Percentiles rank a stretch among this genome's conserved stretches.
phyloP scores from a whole-genome alignment of 2,888 invertebrate genomes.

The Tenthredo mesomela region DNA sequence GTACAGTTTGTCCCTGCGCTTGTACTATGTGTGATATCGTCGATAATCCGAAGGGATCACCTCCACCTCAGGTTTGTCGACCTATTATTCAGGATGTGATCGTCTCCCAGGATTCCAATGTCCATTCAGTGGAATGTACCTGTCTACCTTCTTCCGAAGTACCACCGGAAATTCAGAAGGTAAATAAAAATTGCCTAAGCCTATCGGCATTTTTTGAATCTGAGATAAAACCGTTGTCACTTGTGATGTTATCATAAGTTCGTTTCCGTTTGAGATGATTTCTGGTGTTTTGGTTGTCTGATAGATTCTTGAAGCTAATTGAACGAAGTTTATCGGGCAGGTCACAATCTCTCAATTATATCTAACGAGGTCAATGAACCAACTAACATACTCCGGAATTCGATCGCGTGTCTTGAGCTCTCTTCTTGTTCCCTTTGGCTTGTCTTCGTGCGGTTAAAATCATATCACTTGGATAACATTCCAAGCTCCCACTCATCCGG shows the following conservation, averaged over 20 bases:
- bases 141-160: conserved; percentile 16
- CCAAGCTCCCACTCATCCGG: conserved; percentile 20
- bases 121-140: conserved; percentile 29
- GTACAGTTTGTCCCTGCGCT: conserved; percentile 36
- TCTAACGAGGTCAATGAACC: conserved; percentile 37
- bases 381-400: conserved; percentile 30
- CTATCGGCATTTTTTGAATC: background rate
- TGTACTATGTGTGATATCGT: conserved; percentile 9
- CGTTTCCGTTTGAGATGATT: background rate
- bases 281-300: background rate
- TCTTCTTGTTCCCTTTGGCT: background rate
- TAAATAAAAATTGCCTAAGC: background rate
- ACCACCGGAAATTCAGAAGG: conserved; percentile 43
- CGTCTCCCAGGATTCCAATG: background rate
- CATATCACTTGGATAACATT: conserved; percentile 38
- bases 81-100: background rate
- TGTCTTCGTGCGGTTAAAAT: conserved; percentile 13
- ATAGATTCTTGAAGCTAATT: background rate
- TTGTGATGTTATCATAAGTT: background rate
- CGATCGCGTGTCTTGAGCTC: conserved; percentile 12
- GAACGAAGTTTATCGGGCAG: background rate
- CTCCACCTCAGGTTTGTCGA: background rate
- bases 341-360: conserved; percentile 38
- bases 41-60: conserved; percentile 13
- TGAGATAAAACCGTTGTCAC: background rate